Evolutionary conservation across 2,888 invertebrate genomes (phyloP), one percentile per base, ranked within the genome.

Genomic region (Archaeoteleia sp.): DNA sequence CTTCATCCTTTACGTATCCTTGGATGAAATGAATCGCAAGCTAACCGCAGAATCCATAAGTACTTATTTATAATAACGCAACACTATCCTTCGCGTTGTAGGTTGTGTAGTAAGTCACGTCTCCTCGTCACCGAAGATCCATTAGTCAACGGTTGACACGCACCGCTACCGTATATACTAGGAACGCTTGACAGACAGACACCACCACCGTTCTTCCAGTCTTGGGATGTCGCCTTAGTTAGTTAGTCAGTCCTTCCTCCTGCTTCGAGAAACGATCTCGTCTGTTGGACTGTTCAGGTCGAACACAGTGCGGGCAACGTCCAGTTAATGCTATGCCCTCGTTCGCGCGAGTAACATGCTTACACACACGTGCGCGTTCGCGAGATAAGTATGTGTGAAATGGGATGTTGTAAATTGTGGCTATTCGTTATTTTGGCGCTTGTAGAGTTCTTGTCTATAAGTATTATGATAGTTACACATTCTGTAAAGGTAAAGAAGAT

Each of bases 91-190:
- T 30, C 14, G 39, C 29, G 14, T 53, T 15, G 9, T 49, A 30
- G 39, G 37, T 45, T 63, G 39, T 48, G 43, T 55, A 60, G 49
- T 60, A 58, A 63, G 58, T 55, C 61, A 63, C 51, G 65, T 65
- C 65, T 45, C 48, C 35, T 60, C 60, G 68, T 68, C 68, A 65
- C 12, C 37, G 58, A 13, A 27, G 20, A 30, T 63, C 68, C 68
- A 68, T 65, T 68, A 68, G 68, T 68, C 68, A 68, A 54, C n/a
- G 49, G 63, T 60, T 65, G 68, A 68, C 68, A 68, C 68, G 63
- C 63, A 68, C 68, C 68, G 63, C 68, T 63, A 68, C 68, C 30
- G 68, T 63, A 54, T 6, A 62, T 29, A 42, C 40, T 29, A 30
- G 43, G 40, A 10, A 13, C 42, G 39, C 54, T 62, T 58, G 63